phyloP scores from a whole-genome alignment of 1,140 invertebrate species.

The Drosophila truncata region DNA sequence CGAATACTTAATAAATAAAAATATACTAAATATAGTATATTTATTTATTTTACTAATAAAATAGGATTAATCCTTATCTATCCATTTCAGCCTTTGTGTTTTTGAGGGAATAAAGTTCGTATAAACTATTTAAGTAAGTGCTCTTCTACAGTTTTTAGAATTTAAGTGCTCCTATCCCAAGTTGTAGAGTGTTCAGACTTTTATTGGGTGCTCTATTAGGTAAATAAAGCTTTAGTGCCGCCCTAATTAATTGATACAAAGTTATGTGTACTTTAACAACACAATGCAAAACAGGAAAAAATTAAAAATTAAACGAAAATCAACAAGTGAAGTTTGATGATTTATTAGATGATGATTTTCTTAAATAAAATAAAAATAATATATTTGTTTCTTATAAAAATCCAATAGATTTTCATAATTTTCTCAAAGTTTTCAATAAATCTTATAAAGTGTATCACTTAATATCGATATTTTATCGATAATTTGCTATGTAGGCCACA shows the following conservation, averaged over 20 bases:
- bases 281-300: neutral
- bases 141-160: conserved; percentile 16
- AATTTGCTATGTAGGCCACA: neutral
- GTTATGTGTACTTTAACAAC: neutral
- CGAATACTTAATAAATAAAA: no score
- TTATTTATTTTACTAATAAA: neutral
- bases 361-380: no score
- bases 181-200: neutral
- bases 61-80: neutral
- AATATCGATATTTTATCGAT: neutral
- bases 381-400: neutral
- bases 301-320: neutral
- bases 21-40: neutral
- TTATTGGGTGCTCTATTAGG: conserved; percentile 13
- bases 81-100: neutral
- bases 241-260: conserved; percentile 5
- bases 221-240: conserved; percentile 22
- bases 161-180: conserved; percentile 1
- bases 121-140: conserved; percentile 20
- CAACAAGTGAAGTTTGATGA: neutral
- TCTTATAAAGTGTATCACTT: no score
- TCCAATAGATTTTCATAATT: neutral
- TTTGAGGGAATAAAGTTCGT: neutral
- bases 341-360: neutral
- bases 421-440: no score